phyloP scores from a whole-genome alignment of 2,113 vertebrate species.

The Dicrurus megarhynchus region DNA sequence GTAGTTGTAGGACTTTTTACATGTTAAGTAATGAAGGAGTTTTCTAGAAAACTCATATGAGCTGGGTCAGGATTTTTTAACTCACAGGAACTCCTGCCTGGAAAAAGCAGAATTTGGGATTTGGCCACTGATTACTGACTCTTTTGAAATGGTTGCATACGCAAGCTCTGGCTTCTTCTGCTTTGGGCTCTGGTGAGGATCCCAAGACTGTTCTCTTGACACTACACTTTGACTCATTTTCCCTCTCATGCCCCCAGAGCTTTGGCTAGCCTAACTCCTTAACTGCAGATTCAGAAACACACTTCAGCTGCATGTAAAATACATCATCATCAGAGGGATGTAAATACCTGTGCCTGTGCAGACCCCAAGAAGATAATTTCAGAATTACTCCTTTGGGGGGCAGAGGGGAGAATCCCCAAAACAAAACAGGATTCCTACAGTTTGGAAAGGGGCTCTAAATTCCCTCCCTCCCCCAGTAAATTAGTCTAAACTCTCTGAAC shows the following conservation, averaged over 20 bases:
- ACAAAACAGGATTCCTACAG: not conserved
- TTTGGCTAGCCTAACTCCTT: not conserved
- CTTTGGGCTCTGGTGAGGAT: not conserved
- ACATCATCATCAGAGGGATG: not conserved
- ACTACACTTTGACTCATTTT: not conserved
- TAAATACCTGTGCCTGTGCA: not conserved
- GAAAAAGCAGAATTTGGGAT: not conserved
- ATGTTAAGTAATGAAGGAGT: not conserved
- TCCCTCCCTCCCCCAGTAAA: not conserved
- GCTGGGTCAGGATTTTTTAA: not conserved
- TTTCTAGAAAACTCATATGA: not conserved
- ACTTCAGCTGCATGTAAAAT: not conserved
- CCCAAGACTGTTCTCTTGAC: not conserved
- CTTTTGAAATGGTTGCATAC: not conserved
- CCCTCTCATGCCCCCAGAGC: not conserved
- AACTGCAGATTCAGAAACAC: not conserved
- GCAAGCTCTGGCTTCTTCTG: not conserved
- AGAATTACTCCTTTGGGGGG: not conserved
- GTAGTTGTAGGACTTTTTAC: not conserved
- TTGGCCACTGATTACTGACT: not conserved
- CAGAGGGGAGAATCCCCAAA: fast-evolving
- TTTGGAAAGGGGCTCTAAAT: not conserved
- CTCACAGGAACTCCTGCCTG: not conserved
- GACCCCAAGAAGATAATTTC: not conserved
- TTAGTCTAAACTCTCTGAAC: not conserved